phyloP scores from a whole-genome alignment of 1,140 invertebrate species.

The Caenorhabditis inopinata region DNA sequence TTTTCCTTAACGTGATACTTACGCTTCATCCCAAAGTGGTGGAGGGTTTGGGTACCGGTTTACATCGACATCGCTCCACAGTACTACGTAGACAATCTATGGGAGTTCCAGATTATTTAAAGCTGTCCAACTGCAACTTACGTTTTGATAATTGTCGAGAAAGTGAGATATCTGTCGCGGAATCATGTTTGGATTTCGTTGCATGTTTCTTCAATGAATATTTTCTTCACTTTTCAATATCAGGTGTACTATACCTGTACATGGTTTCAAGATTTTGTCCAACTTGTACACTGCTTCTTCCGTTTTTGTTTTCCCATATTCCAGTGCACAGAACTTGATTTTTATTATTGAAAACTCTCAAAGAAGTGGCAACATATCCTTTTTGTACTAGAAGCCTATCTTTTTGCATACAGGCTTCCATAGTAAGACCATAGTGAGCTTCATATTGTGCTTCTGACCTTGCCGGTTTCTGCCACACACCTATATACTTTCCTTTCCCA shows the following conservation, averaged over 20 bases:
- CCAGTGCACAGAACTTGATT: conserved; percentile 61
- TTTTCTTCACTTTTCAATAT: no score
- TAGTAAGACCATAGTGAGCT: conserved; percentile 62
- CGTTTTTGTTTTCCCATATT: conserved; percentile 63
- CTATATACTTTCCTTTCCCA: conserved; percentile 54
- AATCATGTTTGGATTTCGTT: conserved; percentile 30
- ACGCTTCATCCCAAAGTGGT: conserved; percentile 60
- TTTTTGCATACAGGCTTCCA: conserved; percentile 59
- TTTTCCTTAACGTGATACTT: no score
- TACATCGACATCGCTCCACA: conserved; percentile 62
- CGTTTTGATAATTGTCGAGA: conserved; percentile 45
- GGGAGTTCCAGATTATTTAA: background rate
- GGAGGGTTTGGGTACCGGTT: conserved; percentile 59
- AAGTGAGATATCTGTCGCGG: conserved; percentile 65
- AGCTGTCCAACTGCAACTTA: background rate
- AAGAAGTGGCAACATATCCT: conserved; percentile 60
- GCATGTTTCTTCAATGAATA: conserved; percentile 33
- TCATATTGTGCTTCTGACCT: conserved; percentile 55
- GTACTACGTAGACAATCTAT: conserved; percentile 57
- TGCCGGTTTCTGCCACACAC: conserved; percentile 61
- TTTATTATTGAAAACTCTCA: conserved; percentile 61
- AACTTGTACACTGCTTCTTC: conserved; percentile 58
- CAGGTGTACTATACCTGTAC: conserved; percentile 38
- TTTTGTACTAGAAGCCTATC: conserved; percentile 54
- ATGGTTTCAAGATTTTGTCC: conserved; percentile 55